These are phyloP conservation scores for Lamprotornis superbus DNA, from an alignment of 2,113 vertebrate genomes.

Conservation along the genomic window DNA sequence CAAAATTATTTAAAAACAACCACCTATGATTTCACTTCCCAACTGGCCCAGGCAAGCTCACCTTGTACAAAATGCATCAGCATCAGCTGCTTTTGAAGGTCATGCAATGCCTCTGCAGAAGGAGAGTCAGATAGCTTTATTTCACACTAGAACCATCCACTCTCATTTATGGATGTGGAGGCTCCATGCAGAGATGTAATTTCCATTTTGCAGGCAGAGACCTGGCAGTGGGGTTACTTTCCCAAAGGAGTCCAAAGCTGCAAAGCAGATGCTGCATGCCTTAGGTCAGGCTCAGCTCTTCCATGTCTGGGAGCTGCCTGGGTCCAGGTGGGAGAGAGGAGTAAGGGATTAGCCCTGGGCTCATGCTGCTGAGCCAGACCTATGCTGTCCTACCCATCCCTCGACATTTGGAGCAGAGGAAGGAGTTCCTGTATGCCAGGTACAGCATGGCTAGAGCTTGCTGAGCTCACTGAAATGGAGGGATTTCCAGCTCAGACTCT, in stretches of 20 bases:
- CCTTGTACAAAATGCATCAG: not conserved
- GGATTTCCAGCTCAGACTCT: not conserved
- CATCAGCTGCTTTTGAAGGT: not conserved
- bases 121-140: not conserved
- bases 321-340: not conserved
- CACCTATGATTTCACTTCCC: not conserved
- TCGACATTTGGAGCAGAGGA: fast-evolving
- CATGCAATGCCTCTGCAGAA: not conserved
- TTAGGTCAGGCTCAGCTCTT: not conserved
- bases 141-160: not conserved
- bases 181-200: not conserved
- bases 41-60: not conserved
- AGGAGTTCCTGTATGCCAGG: not conserved
- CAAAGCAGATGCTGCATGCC: fast-evolving
- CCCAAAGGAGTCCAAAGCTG: not conserved
- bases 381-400: not conserved
- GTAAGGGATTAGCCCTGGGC: not conserved
- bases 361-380: not conserved
- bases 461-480: not conserved
- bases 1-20: not conserved
- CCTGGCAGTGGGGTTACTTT: not conserved
- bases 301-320: not conserved
- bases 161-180: not conserved
- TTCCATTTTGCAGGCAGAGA: not conserved
- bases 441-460: not conserved